Percentiles rank a stretch among this genome's conserved stretches.
Evolutionary conservation across 2,797 vertebrate species (phyloP).

Genomic region (Mycteria americana): DNA sequence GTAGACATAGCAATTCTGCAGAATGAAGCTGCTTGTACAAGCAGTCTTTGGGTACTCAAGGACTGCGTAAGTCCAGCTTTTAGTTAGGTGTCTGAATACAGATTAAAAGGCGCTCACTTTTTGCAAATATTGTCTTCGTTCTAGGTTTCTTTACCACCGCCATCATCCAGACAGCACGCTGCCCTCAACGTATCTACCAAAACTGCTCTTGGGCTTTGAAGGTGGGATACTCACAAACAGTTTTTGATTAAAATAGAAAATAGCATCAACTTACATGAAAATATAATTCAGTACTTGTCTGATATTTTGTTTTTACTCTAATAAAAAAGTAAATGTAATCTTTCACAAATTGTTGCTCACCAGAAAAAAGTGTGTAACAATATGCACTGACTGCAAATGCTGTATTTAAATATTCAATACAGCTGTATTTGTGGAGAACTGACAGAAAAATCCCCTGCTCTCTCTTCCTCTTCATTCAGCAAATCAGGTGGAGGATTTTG

Average conservation of each 20-base stretch:
- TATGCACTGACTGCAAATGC: neutral
- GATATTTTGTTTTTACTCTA: neutral
- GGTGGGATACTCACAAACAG: neutral
- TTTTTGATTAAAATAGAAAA: neutral
- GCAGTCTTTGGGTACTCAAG: neutral
- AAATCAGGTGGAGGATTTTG: neutral
- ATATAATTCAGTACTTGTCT: neutral
- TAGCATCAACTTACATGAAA: neutral
- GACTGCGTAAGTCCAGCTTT: neutral
- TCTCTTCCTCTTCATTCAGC: neutral
- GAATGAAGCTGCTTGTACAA: neutral
- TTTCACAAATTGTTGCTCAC: neutral
- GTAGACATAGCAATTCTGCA: neutral
- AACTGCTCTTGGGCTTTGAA: neutral
- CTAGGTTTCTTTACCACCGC: neutral
- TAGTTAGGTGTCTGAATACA: neutral
- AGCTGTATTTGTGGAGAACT: neutral
- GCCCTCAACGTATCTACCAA: neutral
- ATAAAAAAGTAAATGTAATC: neutral
- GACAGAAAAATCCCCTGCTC: neutral
- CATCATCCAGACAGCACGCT: rapidly evolving
- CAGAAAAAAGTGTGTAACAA: neutral
- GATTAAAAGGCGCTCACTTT: neutral
- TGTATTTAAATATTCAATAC: neutral
- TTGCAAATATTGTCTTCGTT: neutral